A percentile compares a stretch with the other conserved stretches of the same genome.
These are phyloP conservation scores for Ursus arctos DNA, from an alignment of 2,113 vertebrate genomes.

Conservation along the genomic window DNA sequence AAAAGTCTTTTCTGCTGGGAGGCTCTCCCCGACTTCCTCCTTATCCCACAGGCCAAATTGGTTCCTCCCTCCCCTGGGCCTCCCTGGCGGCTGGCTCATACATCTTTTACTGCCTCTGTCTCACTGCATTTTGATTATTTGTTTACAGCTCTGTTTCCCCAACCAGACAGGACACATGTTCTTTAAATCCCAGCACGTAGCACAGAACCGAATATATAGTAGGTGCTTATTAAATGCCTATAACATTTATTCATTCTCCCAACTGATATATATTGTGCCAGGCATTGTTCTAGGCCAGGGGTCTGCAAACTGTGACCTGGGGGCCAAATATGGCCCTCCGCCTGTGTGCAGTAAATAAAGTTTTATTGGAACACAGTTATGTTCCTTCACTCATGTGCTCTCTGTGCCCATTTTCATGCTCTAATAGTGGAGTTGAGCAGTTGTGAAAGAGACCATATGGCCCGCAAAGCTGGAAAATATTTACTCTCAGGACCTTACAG, in stretches of 20 bases:
- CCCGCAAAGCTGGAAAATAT: neutral
- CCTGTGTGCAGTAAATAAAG: neutral
- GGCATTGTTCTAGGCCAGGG: neutral
- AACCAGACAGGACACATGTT: neutral
- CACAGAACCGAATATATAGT: neutral
- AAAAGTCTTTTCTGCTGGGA: slow-evolving; percentile 48
- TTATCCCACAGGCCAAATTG: slow-evolving; percentile 9
- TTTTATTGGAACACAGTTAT: neutral
- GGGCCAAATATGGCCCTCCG: neutral
- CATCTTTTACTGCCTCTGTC: neutral
- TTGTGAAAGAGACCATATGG: neutral
- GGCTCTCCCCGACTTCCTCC: neutral
- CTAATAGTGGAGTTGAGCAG: neutral
- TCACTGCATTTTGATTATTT: neutral
- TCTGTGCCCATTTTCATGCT: neutral
- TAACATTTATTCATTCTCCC: neutral
- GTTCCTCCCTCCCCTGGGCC: slow-evolving; percentile 21
- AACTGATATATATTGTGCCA: neutral
- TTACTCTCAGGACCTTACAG: neutral
- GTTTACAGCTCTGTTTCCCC: neutral
- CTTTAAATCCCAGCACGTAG: neutral
- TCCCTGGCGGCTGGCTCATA: neutral
- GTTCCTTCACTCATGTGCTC: neutral
- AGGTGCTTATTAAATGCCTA: slow-evolving; percentile 6
- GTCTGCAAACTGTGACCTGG: neutral